Evolutionary conservation across 1,140 invertebrate species (phyloP).

Genomic region (Zaprionus kolodkinae): DNA sequence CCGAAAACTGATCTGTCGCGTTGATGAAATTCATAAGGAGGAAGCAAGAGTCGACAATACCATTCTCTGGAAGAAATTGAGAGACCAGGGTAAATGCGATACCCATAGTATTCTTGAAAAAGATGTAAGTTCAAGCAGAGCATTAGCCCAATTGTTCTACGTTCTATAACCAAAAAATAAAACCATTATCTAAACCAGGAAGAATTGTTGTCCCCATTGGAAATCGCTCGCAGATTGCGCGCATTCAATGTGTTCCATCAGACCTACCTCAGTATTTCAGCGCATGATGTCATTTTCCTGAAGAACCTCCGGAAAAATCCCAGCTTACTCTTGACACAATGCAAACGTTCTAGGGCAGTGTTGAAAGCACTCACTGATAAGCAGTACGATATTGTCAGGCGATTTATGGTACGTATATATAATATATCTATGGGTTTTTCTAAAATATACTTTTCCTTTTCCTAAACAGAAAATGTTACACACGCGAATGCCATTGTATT

Average conservation of each 20-base stretch:
- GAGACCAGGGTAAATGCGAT: constrained; percentile 70
- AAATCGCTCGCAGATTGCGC: constrained; percentile 55
- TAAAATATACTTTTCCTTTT: background rate
- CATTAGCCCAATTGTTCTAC: background rate
- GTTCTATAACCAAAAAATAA: background rate
- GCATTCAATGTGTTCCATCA: constrained; percentile 74
- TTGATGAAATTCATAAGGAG: constrained; percentile 41
- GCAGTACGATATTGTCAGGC: constrained; percentile 67
- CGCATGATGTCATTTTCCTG: constrained; percentile 69
- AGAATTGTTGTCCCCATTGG: constrained; percentile 65
- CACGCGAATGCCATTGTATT: constrained; percentile 66
- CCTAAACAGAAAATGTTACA: constrained; percentile 77
- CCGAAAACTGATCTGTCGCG: constrained; percentile 32
- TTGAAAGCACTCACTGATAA: constrained; percentile 33
- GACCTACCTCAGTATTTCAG: constrained; percentile 67
- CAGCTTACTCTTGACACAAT: constrained; percentile 59
- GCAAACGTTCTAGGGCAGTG: constrained; percentile 52
- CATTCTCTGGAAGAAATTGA: constrained; percentile 71
- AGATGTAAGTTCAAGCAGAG: constrained; percentile 1
- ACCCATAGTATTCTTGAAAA: constrained; percentile 70
- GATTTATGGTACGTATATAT: constrained; percentile 55
- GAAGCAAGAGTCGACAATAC: constrained; percentile 41
- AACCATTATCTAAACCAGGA: constrained; percentile 31
- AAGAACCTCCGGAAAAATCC: constrained; percentile 61
- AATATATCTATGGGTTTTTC: background rate